Conservation (phyloP, 2,113 vertebrate species). For the Glaucidium brasilianum region DNA sequence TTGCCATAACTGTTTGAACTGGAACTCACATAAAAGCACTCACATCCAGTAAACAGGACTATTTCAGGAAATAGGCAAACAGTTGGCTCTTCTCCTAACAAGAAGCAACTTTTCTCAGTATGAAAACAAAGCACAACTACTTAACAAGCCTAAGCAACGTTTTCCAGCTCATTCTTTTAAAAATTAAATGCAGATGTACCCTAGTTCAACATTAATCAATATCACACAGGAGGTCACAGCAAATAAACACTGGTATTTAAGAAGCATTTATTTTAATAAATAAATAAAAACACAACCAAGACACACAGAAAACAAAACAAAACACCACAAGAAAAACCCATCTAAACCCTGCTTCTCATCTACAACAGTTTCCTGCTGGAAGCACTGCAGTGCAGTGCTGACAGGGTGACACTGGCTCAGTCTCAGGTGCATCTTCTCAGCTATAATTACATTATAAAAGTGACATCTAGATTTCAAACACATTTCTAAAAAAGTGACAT, state of each 20-base stretch:
- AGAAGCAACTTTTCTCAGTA: not conserved
- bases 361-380: not conserved
- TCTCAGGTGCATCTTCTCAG: rapidly evolving
- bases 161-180: not conserved
- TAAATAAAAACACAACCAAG: not conserved
- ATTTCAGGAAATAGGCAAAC: not conserved
- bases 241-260: not conserved
- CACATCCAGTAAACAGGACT: not conserved
- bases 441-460: not conserved
- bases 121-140: not conserved
- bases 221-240: not conserved
- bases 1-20: not conserved
- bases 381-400: not conserved
- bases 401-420: not conserved
- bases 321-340: not conserved
- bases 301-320: not conserved
- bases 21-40: not conserved
- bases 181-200: constrained; percentile 2
- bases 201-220: not conserved
- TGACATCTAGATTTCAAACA: not conserved
- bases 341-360: not conserved
- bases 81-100: not conserved
- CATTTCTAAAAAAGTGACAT: not conserved
- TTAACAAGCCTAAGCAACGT: not conserved
- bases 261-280: not conserved